Base-by-base conservation (phyloP, 2,797 vertebrate genomes). In the Fistularia tabacaria region DNA sequence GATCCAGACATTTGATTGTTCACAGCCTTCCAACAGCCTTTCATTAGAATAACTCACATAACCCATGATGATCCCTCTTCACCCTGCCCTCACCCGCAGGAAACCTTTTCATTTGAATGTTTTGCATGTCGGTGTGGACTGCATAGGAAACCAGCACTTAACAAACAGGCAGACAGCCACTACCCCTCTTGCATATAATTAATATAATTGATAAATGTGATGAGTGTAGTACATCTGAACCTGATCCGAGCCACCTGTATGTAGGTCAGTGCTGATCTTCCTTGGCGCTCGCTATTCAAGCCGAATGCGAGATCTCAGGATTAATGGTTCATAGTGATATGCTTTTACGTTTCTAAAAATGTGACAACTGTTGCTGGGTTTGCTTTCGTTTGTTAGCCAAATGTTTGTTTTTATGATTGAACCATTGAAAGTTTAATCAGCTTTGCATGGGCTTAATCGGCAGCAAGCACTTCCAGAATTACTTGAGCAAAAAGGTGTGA, bases 1-100 rank as follows among this genome's bases (percentile, higher is more conserved):
- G 77, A 86, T 88, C 69, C 10, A 42, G 62, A 66, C 64, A 83
- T 83, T 73, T 83, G 64, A 86, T 82, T 80, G 66, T 49, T 47
- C 9, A 14, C 57, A 64, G 52, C 60, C 73, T 64, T 67, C 54
- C 64, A 39, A 0, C 53, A 74, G 56, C 60, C 82, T 75, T 81
- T 84, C 74, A 83, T 82, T 78, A 82, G 66, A 73, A 78, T 51
- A 49, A 69, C 25, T 25, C 25, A 25, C 25, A 25, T 5, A 25
- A 57, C 46, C 57, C 55, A 59, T 58, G 47, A 54, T 42, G 36
- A 37, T 51, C 59, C 42, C 49, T 50, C 47, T 54, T 12, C 9
- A 9, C 43, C 36, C 60, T 62, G 42, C 46, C 14, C 48, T 55
- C 55, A 50, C 54, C 49, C 44, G 40, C 41, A 11, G 38, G 13